Percentiles rank a stretch among this genome's conserved stretches.
Conservation (phyloP, 2,888 invertebrate genomes). For the Hypercompe scribonia region DNA sequence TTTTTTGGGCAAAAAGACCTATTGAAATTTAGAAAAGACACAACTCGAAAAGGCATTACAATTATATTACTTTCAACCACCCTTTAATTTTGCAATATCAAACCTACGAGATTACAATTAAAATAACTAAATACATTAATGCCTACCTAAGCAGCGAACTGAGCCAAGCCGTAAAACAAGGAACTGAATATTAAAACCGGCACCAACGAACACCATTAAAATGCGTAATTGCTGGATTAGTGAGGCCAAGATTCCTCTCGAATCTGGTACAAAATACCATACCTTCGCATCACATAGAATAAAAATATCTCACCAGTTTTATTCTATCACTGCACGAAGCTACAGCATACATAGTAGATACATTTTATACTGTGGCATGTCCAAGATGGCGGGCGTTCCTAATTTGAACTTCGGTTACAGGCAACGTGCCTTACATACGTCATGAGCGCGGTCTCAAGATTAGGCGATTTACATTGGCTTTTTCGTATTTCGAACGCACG, state of each 20-base stretch:
- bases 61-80: constrained; percentile 10
- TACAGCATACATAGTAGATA: background rate
- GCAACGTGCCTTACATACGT: constrained; percentile 83
- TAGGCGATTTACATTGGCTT: constrained; percentile 83
- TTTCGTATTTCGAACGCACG: constrained; percentile 80
- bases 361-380: constrained; percentile 62
- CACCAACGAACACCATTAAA: constrained; percentile 83
- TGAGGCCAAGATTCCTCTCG: constrained; percentile 82
- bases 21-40: background rate
- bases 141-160: constrained; percentile 64
- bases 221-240: constrained; percentile 86
- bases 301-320: constrained; percentile 28
- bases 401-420: constrained; percentile 73
- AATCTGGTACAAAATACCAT: constrained; percentile 59
- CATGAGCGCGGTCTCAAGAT: constrained; percentile 84
- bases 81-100: constrained; percentile 37
- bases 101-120: constrained; percentile 59
- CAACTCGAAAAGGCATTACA: background rate
- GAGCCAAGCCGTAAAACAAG: constrained; percentile 80
- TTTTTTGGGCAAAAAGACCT: background rate
- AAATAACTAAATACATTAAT: constrained; percentile 71
- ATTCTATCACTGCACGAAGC: constrained; percentile 22
- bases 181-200: constrained; percentile 84
- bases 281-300: constrained; percentile 54
- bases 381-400: constrained; percentile 69